Evolutionary conservation across 2,113 vertebrate genomes (phyloP).

Genomic region (Callorhinus ursinus): DNA sequence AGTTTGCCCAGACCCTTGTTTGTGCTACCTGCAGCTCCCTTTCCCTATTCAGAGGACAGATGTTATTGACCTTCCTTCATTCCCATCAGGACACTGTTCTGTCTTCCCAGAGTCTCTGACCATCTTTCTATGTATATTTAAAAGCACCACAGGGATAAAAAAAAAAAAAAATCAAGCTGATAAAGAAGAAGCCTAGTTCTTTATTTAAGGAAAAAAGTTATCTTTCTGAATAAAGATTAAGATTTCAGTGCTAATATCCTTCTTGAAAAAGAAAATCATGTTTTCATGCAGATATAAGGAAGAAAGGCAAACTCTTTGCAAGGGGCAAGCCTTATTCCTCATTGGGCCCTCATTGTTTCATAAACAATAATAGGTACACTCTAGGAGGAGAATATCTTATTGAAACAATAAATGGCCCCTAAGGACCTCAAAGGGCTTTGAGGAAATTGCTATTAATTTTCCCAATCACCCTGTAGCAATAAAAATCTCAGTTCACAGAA

Average conservation of each 20-base stretch:
- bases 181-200: background rate
- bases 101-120: background rate
- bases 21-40: background rate
- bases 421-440: conserved; percentile 17
- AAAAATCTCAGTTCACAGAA: conserved; percentile 46
- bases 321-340: background rate
- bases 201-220: conserved; percentile 2
- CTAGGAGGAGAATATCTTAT: background rate
- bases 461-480: background rate
- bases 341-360: background rate
- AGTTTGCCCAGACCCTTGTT: background rate
- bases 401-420: conserved; percentile 45
- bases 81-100: background rate
- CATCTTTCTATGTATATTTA: background rate
- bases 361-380: background rate
- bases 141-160: background rate
- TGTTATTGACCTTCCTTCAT: background rate
- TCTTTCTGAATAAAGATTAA: conserved; percentile 43
- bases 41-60: background rate
- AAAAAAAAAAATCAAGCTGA: background rate
- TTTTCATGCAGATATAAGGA: conserved; percentile 4
- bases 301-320: conserved; percentile 21
- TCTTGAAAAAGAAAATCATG: background rate
- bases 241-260: conserved; percentile 4
- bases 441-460: conserved; percentile 50